Base-by-base conservation (phyloP, 2,888 invertebrate genomes). In the Andrena dorsata region DNA sequence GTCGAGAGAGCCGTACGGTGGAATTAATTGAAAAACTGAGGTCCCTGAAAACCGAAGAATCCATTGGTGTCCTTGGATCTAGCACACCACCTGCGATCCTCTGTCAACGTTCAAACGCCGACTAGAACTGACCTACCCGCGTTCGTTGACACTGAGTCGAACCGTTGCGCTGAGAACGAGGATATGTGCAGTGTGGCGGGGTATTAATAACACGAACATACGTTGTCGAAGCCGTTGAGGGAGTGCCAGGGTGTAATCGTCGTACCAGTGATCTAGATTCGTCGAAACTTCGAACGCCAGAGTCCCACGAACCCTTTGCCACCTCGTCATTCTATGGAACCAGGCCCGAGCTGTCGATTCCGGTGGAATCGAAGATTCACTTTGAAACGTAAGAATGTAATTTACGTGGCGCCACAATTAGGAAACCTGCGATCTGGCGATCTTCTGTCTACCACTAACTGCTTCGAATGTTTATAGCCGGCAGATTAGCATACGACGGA, bases 41-140 rank as follows among this genome's bases (percentile, higher is more conserved):
- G 16, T n/a, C 10, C 47, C 4, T 3, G n/a, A 63, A 10, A 32
- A 30, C 8, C 65, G 35, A 16, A 13, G 20, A 66, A 53, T 51
- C 61, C 23, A 32, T 51, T 13, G 20, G 13, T 32, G 13, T 8
- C 63, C 76, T 69, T 76, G 76, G 76, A 78, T 69, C 47, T 30
- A 20, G 16, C 10, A 13, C 10, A 6, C 0, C 30, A 30, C 20
- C 32, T 32, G 8, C 32, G 28, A 1, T 20, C 20, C 7, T 30
- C 20, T 49, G 76, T 53, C 61, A 53, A 68, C 53, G 30, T 63
- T 49, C n/a, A 35, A 53, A 56, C 78, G 76, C 64, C 78, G 41
- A 76, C 16, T 32, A 16, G 63, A 53, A 47, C 51, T 16, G 68
- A 10, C 32, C 30, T 8, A 32, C 0, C 16, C 20, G 1, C n/a